Evolutionary conservation across 2,113 vertebrate genomes (phyloP), one percentile per base, ranked within the genome.

Genomic region (Mustela nigripes): DNA sequence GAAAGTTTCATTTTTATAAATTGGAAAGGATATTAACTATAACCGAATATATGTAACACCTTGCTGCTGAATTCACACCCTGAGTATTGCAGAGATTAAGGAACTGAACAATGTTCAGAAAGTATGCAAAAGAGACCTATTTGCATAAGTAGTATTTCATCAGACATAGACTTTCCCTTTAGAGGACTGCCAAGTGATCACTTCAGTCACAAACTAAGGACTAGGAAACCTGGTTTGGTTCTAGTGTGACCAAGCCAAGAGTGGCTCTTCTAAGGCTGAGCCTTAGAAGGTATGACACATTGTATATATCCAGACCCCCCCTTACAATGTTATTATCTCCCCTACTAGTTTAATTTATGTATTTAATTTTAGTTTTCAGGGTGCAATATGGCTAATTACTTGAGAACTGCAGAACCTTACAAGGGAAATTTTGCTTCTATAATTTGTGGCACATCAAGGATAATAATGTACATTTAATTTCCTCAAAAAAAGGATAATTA

Each of bases 401-500:
- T 97, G 97, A 98, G 97, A 99, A 98, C 95, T 98, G 85, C 95
- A 98, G 98, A 98, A 98, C 50, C 97, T 98, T 98, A 97, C 83
- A 98, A 98, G 97, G 83, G 96, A 98, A 98, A 94, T 96, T 98
- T 98, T 97, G 95, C 94, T 98, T 98, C 98, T 98, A 94, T 98
- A 98, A 99, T 99, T 99, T 98, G 98, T 98, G 97, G 95, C 97
- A 98, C 94, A 98, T 98, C 98, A 98, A 98, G 87, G 98, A 92
- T 98, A 99, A 99, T 99, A 99, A 98, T 98, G 98, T 98, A 98
- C 91, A 98, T 98, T 99, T 99, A 98, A 99, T 99, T 99, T 98
- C 62, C 94, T 98, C 85, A 97, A 98, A 98, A 98, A 42, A 97
- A 99, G 98, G 97, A 98, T 98, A 98, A 99, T 99, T 99, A 98